Conservation (phyloP, 1,140 invertebrate genomes). For the Frieseomelitta varia region DNA sequence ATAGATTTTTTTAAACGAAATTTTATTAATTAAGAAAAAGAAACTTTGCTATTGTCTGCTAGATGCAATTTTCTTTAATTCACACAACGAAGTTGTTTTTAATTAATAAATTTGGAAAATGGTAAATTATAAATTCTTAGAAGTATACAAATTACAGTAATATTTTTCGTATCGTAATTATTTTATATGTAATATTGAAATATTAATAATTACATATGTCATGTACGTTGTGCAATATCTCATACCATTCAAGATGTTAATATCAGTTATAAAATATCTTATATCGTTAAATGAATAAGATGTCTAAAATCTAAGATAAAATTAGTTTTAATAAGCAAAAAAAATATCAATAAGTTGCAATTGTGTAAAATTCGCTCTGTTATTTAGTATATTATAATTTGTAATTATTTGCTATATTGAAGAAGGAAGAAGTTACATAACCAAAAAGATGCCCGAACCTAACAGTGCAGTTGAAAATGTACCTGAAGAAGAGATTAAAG, state of each 20-base stretch:
- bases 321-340: background rate
- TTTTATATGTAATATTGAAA: background rate
- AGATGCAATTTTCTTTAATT: background rate
- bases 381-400: background rate
- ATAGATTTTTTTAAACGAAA: background rate
- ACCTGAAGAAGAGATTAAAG: background rate
- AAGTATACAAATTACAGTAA: background rate
- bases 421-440: background rate
- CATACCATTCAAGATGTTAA: too few species aligned
- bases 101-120: background rate
- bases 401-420: background rate
- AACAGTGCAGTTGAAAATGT: background rate
- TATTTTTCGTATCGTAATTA: background rate
- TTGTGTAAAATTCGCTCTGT: background rate
- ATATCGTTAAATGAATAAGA: background rate
- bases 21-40: background rate
- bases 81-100: background rate
- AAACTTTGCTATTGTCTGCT: background rate
- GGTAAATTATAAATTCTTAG: background rate
- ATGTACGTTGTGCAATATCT: background rate
- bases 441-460: slow-evolving; percentile 21
- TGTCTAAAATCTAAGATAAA: background rate
- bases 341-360: background rate
- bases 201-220: background rate
- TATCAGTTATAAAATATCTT: background rate